Percentiles rank a stretch among this genome's conserved stretches.
These are phyloP conservation scores for Phacellophora camtschatica DNA, from an alignment of 30 jellyfish, hydroid and myxozoan species.

Conservation along the genomic window DNA sequence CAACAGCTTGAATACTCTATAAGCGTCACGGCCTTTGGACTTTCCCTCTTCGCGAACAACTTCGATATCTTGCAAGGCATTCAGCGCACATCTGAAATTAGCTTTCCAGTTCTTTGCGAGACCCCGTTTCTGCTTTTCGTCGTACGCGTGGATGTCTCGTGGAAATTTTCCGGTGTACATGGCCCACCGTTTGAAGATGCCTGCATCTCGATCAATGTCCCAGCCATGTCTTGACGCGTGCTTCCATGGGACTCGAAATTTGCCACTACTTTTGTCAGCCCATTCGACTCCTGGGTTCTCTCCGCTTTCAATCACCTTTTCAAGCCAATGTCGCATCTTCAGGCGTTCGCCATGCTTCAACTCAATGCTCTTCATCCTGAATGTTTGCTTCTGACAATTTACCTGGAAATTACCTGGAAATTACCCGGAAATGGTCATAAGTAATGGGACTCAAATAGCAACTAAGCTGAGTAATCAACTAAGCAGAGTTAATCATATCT, in stretches of 20 bases:
- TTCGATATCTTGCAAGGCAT: slow-evolving; percentile 70
- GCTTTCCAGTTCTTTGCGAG: slow-evolving; percentile 92
- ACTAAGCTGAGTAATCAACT: too few species aligned
- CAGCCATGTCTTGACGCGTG: slow-evolving; percentile 96
- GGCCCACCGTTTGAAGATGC: slow-evolving; percentile 89
- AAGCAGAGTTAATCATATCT: too few species aligned
- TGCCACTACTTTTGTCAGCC: slow-evolving; percentile 49
- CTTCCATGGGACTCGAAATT: slow-evolving; percentile 81
- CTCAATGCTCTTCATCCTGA: slow-evolving; percentile 29
- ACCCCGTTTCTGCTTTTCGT: slow-evolving; percentile 15
- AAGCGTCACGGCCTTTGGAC: slow-evolving; percentile 77
- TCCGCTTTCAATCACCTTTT: slow-evolving; percentile 55
- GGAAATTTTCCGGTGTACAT: slow-evolving; percentile 79
- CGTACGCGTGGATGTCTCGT: slow-evolving; percentile 2
- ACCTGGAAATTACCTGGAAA: too few species aligned
- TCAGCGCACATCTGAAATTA: slow-evolving; percentile 88
- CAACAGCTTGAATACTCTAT: slow-evolving; percentile 56
- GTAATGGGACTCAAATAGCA: too few species aligned
- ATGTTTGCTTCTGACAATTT: too few species aligned
- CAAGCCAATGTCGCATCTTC: slow-evolving; percentile 81
- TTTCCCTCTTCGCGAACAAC: slow-evolving; percentile 60
- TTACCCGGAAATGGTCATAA: too few species aligned
- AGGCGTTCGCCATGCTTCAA: slow-evolving; percentile 60
- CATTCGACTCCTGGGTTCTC: slow-evolving; percentile 76
- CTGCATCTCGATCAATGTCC: slow-evolving; percentile 74